These are phyloP conservation scores for Drosophila teissieri DNA, from an alignment of 1,140 invertebrate species.

Conservation along the genomic window DNA sequence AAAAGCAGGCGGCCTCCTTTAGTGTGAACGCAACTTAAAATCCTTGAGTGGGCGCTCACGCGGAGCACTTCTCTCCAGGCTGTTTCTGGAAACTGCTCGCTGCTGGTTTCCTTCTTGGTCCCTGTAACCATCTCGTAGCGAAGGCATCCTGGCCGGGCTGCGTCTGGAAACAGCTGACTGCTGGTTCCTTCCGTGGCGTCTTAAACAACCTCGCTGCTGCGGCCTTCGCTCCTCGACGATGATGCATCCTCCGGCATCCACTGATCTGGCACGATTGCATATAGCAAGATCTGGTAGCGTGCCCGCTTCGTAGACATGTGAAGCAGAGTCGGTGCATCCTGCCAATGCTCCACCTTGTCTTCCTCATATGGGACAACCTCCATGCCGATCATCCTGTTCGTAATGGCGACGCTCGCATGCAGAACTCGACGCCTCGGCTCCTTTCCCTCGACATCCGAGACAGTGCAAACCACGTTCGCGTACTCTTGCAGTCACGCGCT, in stretches of 20 bases:
- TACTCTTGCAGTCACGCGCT: background rate
- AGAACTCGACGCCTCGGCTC: background rate
- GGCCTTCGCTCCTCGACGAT: background rate
- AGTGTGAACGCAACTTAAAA: too few relatives aligned
- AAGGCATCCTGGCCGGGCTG: too few relatives aligned
- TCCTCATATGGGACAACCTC: background rate
- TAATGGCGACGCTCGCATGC: background rate
- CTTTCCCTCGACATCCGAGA: background rate
- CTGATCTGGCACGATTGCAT: background rate
- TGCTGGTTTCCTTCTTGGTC: too few relatives aligned
- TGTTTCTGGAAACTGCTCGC: too few relatives aligned
- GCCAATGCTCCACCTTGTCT: background rate
- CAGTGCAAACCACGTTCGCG: background rate
- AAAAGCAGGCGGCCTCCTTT: too few relatives aligned
- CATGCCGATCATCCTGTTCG: background rate
- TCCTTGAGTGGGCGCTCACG: too few relatives aligned
- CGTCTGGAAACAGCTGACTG: background rate
- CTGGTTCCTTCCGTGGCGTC: background rate
- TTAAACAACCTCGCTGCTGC: background rate
- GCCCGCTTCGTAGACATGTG: too few relatives aligned
- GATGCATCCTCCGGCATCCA: background rate
- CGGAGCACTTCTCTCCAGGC: too few relatives aligned
- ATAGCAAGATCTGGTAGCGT: background rate
- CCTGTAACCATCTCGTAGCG: too few relatives aligned
- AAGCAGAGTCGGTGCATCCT: background rate